Conservation (phyloP, 2,113 vertebrate genomes). For the Apistogramma diplotaenia region DNA sequence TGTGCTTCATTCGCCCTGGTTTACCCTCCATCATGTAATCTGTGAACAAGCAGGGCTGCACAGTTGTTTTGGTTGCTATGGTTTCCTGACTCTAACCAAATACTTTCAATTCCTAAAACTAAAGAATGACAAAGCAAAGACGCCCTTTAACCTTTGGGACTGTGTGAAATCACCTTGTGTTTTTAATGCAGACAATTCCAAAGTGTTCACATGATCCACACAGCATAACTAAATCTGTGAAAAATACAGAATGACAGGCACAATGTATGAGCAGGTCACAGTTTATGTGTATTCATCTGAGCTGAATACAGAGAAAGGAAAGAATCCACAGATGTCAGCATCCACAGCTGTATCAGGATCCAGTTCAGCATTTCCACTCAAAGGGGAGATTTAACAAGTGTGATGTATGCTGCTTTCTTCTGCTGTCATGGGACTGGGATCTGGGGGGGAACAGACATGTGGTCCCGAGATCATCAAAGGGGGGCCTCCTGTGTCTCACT, state of each 20-base stretch:
- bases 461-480: slow-evolving; percentile 37
- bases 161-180: background rate
- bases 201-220: too few relatives aligned
- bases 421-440: background rate
- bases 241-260: background rate
- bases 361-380: slow-evolving; percentile 29
- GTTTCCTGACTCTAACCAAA: background rate
- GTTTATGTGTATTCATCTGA: background rate
- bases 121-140: background rate
- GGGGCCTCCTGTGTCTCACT: slow-evolving; percentile 27
- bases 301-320: background rate
- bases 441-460: slow-evolving; percentile 13
- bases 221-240: background rate
- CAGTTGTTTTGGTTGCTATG: background rate
- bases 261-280: background rate
- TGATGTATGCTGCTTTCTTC: slow-evolving; percentile 42
- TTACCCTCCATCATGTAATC: background rate
- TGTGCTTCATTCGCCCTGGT: background rate
- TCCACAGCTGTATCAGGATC: background rate
- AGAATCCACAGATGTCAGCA: slow-evolving; percentile 48
- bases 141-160: background rate
- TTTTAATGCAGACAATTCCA: background rate
- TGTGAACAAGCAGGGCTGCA: background rate
- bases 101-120: background rate
- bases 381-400: slow-evolving; percentile 47